Evolutionary conservation across 1,140 invertebrate genomes (phyloP).

Genomic region (Mylabris phalerata): DNA sequence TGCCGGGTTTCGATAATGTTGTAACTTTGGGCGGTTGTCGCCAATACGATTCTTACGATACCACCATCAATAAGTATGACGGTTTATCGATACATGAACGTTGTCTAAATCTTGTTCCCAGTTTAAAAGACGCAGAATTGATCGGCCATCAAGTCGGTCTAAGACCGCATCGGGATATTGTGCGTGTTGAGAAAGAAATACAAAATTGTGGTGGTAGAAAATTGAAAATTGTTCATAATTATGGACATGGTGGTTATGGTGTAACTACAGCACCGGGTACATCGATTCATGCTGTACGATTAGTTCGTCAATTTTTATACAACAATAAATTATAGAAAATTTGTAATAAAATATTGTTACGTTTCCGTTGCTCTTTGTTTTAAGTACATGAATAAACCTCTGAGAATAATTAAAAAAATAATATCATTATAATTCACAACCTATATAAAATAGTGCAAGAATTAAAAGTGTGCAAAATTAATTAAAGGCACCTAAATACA

Average conservation of each 20-base stretch:
- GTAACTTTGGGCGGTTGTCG: slow-evolving; percentile 73
- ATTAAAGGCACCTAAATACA: no score
- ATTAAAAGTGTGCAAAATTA: background rate
- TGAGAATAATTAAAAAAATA: background rate
- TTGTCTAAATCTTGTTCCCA: slow-evolving; percentile 65
- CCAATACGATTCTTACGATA: slow-evolving; percentile 71
- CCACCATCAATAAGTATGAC: slow-evolving; percentile 62
- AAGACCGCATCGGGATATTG: slow-evolving; percentile 66
- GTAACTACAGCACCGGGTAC: slow-evolving; percentile 83
- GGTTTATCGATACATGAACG: slow-evolving; percentile 64
- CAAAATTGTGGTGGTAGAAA: slow-evolving; percentile 36
- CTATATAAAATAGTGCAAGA: background rate
- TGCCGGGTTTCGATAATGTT: slow-evolving; percentile 65
- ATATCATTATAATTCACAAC: background rate
- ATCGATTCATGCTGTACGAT: slow-evolving; percentile 61
- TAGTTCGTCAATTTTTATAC: slow-evolving; percentile 54
- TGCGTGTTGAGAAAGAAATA: slow-evolving; percentile 67
- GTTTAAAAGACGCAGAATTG: slow-evolving; percentile 56
- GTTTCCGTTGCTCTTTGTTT: background rate
- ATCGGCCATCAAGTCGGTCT: slow-evolving; percentile 66
- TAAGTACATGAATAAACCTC: background rate
- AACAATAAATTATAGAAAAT: slow-evolving; percentile 47
- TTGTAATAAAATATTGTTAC: background rate
- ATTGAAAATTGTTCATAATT: slow-evolving; percentile 77
- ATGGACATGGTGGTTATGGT: slow-evolving; percentile 89